Percentiles rank a stretch among this genome's conserved stretches.
Evolutionary conservation across 2,113 vertebrate species (phyloP).

Genomic region (Martes martes): DNA sequence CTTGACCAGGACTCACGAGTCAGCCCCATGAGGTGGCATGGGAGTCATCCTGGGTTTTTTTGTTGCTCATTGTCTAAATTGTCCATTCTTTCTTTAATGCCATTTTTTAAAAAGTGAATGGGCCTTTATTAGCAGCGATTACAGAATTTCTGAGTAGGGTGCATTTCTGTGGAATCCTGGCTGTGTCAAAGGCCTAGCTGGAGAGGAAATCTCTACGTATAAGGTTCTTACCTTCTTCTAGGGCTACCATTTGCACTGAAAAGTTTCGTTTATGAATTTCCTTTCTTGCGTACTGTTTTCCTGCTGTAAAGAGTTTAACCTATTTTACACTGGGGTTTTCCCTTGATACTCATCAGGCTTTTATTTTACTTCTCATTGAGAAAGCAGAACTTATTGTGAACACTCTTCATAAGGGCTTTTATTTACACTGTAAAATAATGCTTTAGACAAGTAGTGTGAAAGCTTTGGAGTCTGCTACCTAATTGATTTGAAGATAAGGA

Average conservation of each 20-base stretch:
- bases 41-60: background rate
- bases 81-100: constrained; percentile 51
- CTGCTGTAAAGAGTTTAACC: background rate
- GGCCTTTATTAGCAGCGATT: constrained; percentile 6
- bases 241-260: no score
- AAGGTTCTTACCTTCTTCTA: background rate
- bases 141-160: background rate
- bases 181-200: background rate
- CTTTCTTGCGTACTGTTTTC: background rate
- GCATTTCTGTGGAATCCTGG: background rate
- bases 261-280: background rate
- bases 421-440: background rate
- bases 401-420: background rate
- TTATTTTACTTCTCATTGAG: constrained; percentile 18
- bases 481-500: background rate
- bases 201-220: background rate
- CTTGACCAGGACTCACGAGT: background rate
- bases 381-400: background rate
- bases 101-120: background rate
- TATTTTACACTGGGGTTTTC: background rate
- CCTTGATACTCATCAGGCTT: background rate
- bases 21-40: background rate
- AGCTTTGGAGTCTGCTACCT: constrained; percentile 4
- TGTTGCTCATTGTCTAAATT: constrained; percentile 5
- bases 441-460: background rate